These are phyloP conservation scores for Thaleichthys pacificus DNA, from an alignment of 2,797 vertebrate species.

Conservation along the genomic window DNA sequence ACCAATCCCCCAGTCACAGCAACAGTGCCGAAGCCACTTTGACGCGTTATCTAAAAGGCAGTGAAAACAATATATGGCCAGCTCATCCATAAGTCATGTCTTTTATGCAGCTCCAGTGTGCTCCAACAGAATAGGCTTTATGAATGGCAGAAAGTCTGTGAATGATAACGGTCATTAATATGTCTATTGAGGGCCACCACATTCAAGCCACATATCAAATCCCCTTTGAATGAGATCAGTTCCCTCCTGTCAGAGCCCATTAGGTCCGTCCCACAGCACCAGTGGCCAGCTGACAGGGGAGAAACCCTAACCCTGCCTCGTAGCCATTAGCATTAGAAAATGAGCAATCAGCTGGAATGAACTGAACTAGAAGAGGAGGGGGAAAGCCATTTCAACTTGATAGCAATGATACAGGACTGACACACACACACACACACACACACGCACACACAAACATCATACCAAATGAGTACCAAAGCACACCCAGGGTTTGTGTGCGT, in stretches of 20 bases:
- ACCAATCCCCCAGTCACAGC: conserved; percentile 32
- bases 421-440: background rate
- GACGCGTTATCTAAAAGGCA: conserved; percentile 86
- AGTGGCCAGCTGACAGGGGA: conserved; percentile 95
- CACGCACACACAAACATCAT: background rate
- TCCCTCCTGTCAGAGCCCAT: conserved; percentile 99
- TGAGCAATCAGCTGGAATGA: conserved; percentile 98
- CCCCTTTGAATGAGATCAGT: conserved; percentile 96
- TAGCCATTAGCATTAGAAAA: conserved; percentile 99
- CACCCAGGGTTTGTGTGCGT: background rate
- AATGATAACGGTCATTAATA: conserved; percentile 96
- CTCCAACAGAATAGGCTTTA: conserved; percentile 70
- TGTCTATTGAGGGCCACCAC: conserved; percentile 91
- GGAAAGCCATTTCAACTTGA: conserved; percentile 45
- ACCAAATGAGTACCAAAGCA: background rate
- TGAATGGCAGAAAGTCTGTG: conserved; percentile 85
- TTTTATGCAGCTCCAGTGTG: conserved; percentile 76
- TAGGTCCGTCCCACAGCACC: conserved; percentile 92
- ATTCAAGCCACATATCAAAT: conserved; percentile 98
- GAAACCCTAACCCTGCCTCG: conserved; percentile 84
- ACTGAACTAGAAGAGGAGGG: conserved; percentile 56
- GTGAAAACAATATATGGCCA: conserved; percentile 80
- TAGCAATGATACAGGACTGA: conserved; percentile 35
- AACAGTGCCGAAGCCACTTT: conserved; percentile 75
- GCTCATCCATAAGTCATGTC: conserved; percentile 95